phyloP scores from a whole-genome alignment of 2,888 invertebrate genomes.

The Idaea aversata region DNA sequence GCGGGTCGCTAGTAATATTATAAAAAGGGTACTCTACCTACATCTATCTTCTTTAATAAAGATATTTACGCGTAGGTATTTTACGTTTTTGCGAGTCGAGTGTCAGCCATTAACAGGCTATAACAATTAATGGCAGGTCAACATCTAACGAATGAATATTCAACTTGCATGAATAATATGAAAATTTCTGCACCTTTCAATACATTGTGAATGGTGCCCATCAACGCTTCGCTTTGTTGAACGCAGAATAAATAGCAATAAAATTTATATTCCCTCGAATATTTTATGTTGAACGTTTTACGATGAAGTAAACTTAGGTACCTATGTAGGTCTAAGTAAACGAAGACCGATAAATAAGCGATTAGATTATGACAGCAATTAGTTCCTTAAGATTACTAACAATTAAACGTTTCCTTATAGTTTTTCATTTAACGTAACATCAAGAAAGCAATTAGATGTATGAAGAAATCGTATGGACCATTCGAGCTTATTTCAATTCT shows the following conservation, averaged over 20 bases:
- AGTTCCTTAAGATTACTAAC: neutral
- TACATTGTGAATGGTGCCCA: constrained; percentile 48
- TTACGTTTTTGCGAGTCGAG: constrained; percentile 27
- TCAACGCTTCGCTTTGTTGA: constrained; percentile 39
- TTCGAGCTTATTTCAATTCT: too few species aligned
- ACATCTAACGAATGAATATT: constrained; percentile 70
- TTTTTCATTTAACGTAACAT: neutral
- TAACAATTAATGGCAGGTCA: constrained; percentile 74
- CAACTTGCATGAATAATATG: constrained; percentile 69
- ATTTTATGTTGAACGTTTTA: neutral
- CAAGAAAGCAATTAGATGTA: neutral
- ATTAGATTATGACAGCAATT: neutral
- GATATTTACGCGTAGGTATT: neutral
- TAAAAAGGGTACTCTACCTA: too few species aligned
- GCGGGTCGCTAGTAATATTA: too few species aligned
- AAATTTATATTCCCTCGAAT: constrained; percentile 1
- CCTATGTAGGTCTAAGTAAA: neutral
- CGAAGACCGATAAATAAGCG: neutral
- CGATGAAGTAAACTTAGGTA: neutral
- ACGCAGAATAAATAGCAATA: constrained; percentile 19
- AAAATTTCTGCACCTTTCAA: constrained; percentile 61
- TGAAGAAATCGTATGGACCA: too few species aligned
- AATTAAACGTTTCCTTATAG: neutral
- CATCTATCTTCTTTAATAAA: neutral
- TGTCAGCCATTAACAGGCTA: constrained; percentile 49